Conservation (phyloP, 1,140 invertebrate genomes). For the Aporrectodea caliginosa region DNA sequence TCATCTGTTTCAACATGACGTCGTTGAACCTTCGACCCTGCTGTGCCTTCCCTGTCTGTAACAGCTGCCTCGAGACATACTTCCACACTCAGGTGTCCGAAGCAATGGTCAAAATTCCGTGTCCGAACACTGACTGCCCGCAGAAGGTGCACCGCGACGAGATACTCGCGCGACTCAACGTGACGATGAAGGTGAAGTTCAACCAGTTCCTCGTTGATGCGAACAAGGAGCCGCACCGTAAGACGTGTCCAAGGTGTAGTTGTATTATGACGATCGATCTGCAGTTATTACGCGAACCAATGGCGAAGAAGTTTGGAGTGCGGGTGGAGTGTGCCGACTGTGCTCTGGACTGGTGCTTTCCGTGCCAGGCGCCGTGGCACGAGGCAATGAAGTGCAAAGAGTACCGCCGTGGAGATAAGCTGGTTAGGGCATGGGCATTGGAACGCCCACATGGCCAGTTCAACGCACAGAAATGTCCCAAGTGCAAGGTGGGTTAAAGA, state of each 20-base stretch:
- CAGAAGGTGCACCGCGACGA: slow-evolving; percentile 51
- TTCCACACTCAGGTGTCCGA: slow-evolving; percentile 43
- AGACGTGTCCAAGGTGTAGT: slow-evolving; percentile 57
- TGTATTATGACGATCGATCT: slow-evolving; percentile 37
- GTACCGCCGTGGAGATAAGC: slow-evolving; percentile 52
- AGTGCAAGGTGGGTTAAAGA: slow-evolving; percentile 54
- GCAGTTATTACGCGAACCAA: slow-evolving; percentile 30
- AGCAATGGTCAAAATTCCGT: slow-evolving; percentile 50
- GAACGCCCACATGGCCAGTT: slow-evolving; percentile 50
- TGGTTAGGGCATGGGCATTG: slow-evolving; percentile 55
- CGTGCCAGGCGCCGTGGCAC: slow-evolving; percentile 57
- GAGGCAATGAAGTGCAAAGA: slow-evolving; percentile 53
- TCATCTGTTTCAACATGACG: slow-evolving; percentile 35
- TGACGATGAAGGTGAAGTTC: slow-evolving; percentile 49
- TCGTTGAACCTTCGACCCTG: slow-evolving; percentile 44
- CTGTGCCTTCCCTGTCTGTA: slow-evolving; percentile 50
- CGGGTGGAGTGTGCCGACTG: slow-evolving; percentile 50
- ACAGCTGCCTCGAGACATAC: slow-evolving; percentile 48
- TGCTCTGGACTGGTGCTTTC: slow-evolving; percentile 55
- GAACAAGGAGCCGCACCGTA: slow-evolving; percentile 50
- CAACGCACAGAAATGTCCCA: slow-evolving; percentile 58
- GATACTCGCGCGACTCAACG: slow-evolving; percentile 43
- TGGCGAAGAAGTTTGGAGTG: slow-evolving; percentile 38
- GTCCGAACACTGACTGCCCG: slow-evolving; percentile 46
- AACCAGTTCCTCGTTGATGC: slow-evolving; percentile 50